These are phyloP conservation scores for Drosophila eugracilis DNA, from an alignment of 1,140 invertebrate species.

Conservation along the genomic window DNA sequence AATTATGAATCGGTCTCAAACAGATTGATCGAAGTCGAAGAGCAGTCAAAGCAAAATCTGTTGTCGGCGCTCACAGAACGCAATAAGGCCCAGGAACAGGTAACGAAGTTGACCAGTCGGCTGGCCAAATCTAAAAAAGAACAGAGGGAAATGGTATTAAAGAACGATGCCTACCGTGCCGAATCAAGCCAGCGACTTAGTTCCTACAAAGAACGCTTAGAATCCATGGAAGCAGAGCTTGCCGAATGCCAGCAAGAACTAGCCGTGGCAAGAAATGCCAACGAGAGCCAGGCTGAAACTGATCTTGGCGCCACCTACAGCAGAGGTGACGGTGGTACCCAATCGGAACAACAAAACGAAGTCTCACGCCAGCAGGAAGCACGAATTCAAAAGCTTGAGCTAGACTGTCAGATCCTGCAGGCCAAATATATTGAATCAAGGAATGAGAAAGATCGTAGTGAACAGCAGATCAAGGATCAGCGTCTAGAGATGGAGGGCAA, in stretches of 20 bases:
- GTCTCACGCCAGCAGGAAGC: not conserved
- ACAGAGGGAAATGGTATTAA: too few relatives aligned
- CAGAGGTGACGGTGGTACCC: constrained; percentile 2
- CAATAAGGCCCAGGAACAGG: too few relatives aligned
- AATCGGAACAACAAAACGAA: too few relatives aligned
- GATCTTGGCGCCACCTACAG: constrained; percentile 15
- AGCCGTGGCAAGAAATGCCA: not conserved
- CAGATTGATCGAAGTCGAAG: too few relatives aligned
- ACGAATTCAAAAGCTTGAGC: constrained; percentile 14
- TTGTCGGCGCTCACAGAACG: too few relatives aligned
- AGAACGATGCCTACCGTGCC: constrained; percentile 14
- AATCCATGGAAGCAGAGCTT: constrained; percentile 1
- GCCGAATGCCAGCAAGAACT: constrained; percentile 2
- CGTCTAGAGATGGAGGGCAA: constrained; percentile 88
- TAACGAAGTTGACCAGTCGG: too few relatives aligned
- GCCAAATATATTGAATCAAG: constrained; percentile 73
- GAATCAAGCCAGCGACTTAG: not conserved
- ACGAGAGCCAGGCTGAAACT: not conserved
- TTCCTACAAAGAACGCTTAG: constrained; percentile 3
- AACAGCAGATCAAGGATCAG: constrained; percentile 86
- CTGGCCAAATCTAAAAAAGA: too few relatives aligned
- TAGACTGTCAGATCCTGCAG: constrained; percentile 72
- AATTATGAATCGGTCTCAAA: too few relatives aligned
- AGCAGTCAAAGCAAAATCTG: too few relatives aligned
- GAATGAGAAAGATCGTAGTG: constrained; percentile 48